Evolutionary conservation across 2,888 invertebrate species (phyloP).

Genomic region (Pristionchus exspectatus): DNA sequence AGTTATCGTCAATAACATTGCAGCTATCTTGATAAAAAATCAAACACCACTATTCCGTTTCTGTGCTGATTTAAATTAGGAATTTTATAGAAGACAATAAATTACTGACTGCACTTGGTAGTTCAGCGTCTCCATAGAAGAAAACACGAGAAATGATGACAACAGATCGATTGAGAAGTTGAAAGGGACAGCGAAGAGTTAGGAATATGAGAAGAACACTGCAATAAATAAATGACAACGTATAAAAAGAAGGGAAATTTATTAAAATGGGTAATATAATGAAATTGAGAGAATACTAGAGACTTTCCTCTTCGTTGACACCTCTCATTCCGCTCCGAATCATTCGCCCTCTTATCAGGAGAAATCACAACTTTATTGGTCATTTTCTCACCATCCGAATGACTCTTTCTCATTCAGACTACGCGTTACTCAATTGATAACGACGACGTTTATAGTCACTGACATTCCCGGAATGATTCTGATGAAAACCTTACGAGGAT

Average conservation of each 20-base stretch:
- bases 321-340: not conserved
- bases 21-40: not conserved
- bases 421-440: slow-evolving; percentile 43
- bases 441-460: not conserved
- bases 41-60: not conserved
- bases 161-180: slow-evolving; percentile 34
- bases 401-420: slow-evolving; percentile 23
- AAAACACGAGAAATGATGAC: slow-evolving; percentile 36
- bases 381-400: slow-evolving; percentile 17
- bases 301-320: not conserved
- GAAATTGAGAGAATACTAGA: not conserved
- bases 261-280: not conserved
- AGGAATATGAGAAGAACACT: slow-evolving; percentile 34
- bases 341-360: slow-evolving; percentile 29
- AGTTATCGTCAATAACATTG: not conserved
- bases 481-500: not conserved
- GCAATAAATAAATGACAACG: not conserved
- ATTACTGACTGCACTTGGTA: not conserved
- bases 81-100: not conserved
- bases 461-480: slow-evolving; percentile 35
- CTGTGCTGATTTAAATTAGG: not conserved
- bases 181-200: slow-evolving; percentile 16
- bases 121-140: slow-evolving; percentile 8
- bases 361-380: slow-evolving; percentile 48
- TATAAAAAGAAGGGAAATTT: not conserved